Evolutionary conservation across 2,797 vertebrate genomes (phyloP).

Genomic region (Malacoctenus gilli): DNA sequence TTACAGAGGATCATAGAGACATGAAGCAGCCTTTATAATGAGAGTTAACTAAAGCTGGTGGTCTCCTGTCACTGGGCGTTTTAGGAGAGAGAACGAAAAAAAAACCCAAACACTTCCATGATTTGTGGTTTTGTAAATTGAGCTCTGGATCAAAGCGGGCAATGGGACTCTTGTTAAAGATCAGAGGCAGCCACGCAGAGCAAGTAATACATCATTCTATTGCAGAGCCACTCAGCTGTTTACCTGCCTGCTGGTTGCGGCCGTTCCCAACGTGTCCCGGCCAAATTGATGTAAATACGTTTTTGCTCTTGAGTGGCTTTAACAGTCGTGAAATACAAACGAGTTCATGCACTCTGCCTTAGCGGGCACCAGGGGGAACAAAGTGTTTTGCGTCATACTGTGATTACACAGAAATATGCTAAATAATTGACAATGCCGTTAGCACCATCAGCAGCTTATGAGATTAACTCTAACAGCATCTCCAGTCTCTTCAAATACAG

Average conservation of each 20-base stretch:
- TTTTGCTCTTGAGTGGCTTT: constrained; percentile 31
- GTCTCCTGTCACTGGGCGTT: constrained; percentile 17
- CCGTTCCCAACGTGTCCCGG: constrained; percentile 22
- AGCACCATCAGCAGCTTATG: constrained; percentile 35
- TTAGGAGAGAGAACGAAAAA: not conserved
- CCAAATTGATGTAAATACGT: constrained; percentile 39
- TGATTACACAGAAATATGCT: constrained; percentile 44
- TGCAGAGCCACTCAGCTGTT: constrained; percentile 42
- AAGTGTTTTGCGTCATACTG: constrained; percentile 26
- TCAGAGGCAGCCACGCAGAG: constrained; percentile 36
- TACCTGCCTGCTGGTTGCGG: constrained; percentile 27
- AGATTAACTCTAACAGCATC: constrained; percentile 43
- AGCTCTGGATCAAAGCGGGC: constrained; percentile 38
- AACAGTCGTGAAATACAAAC: constrained; percentile 42
- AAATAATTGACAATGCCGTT: constrained; percentile 48
- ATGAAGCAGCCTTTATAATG: constrained; percentile 25
- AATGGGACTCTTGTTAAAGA: constrained; percentile 38
- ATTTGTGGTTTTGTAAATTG: constrained; percentile 33
- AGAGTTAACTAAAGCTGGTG: constrained; percentile 6
- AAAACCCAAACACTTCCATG: not conserved
- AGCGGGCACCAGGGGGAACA: constrained; percentile 17
- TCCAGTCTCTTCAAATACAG: constrained; percentile 29
- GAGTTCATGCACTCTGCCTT: constrained; percentile 8
- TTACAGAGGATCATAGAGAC: constrained; percentile 53
- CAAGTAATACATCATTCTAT: constrained; percentile 45